These are phyloP conservation scores for Paratilapia polleni DNA, from an alignment of 2,113 vertebrate genomes.

Conservation along the genomic window DNA sequence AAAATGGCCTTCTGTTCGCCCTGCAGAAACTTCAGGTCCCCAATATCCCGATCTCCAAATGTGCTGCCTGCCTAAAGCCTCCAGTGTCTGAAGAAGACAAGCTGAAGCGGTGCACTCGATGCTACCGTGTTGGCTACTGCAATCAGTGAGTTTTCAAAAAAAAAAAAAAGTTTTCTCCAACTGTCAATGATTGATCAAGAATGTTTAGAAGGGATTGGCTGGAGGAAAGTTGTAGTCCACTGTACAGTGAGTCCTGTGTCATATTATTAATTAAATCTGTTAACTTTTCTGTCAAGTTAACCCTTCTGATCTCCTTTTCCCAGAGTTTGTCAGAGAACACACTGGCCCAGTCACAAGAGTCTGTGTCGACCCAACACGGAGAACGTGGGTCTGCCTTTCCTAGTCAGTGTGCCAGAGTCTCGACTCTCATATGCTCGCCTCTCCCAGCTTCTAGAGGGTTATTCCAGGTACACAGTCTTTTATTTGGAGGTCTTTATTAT, in stretches of 20 bases:
- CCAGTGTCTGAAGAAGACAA: constrained; percentile 93
- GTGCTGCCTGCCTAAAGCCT: constrained; percentile 93
- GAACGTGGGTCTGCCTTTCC: constrained; percentile 93
- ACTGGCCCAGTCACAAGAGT: constrained; percentile 93
- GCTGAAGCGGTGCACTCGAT: constrained; percentile 93
- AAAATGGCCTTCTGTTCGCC: neutral
- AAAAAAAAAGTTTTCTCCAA: neutral
- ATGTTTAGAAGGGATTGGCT: neutral
- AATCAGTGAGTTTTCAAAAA: constrained; percentile 88
- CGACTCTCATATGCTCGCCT: constrained; percentile 91
- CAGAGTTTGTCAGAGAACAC: constrained; percentile 92
- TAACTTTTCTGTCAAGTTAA: neutral
- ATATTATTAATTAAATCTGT: neutral
- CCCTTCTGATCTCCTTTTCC: neutral
- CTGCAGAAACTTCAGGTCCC: constrained; percentile 92
- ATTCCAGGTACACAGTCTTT: constrained; percentile 84
- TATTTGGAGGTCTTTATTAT: neutral
- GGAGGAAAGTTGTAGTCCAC: neutral
- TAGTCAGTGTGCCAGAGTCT: constrained; percentile 92
- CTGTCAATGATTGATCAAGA: neutral
- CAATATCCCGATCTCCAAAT: constrained; percentile 90
- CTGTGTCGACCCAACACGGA: constrained; percentile 87
- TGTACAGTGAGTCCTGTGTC: neutral
- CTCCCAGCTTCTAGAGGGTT: constrained; percentile 92
- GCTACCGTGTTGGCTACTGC: constrained; percentile 97